A percentile compares a stretch with the other conserved stretches of the same genome.
Conservation (phyloP, 2,113 vertebrate genomes). For the Lepisosteus oculatus region DNA sequence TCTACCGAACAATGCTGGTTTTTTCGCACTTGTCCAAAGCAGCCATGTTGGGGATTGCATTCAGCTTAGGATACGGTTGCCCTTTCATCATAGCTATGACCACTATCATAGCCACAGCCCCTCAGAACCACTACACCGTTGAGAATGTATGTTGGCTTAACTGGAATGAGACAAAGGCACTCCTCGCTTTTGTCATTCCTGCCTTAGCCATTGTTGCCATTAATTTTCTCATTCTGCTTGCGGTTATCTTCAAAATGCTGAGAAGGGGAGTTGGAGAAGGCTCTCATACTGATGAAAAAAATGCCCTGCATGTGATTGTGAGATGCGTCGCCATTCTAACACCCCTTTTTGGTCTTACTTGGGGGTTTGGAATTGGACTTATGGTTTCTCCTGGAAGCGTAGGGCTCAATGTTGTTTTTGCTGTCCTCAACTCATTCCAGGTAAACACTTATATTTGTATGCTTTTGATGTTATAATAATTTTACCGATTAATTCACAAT, state of each 20-base stretch:
- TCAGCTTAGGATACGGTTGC: conserved; percentile 73
- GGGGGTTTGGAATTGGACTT: conserved; percentile 76
- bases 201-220: conserved; percentile 72
- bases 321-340: conserved; percentile 78
- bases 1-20: conserved; percentile 73
- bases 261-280: conserved; percentile 57
- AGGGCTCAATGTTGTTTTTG: conserved; percentile 65
- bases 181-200: conserved; percentile 76
- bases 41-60: conserved; percentile 65
- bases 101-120: conserved; percentile 73
- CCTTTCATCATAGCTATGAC: conserved; percentile 73
- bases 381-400: conserved; percentile 26
- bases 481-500: too few relatives aligned
- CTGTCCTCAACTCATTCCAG: conserved; percentile 80
- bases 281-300: conserved; percentile 50
- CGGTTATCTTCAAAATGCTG: conserved; percentile 73
- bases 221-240: conserved; percentile 71
- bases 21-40: conserved; percentile 73
- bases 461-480: neutral
- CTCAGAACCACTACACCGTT: conserved; percentile 58
- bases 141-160: conserved; percentile 78
- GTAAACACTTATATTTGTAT: conserved; percentile 44
- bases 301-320: conserved; percentile 65
- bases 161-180: conserved; percentile 71
- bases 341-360: conserved; percentile 81